phyloP scores from a whole-genome alignment of 2,113 vertebrate species.

The Ellobius talpinus region DNA sequence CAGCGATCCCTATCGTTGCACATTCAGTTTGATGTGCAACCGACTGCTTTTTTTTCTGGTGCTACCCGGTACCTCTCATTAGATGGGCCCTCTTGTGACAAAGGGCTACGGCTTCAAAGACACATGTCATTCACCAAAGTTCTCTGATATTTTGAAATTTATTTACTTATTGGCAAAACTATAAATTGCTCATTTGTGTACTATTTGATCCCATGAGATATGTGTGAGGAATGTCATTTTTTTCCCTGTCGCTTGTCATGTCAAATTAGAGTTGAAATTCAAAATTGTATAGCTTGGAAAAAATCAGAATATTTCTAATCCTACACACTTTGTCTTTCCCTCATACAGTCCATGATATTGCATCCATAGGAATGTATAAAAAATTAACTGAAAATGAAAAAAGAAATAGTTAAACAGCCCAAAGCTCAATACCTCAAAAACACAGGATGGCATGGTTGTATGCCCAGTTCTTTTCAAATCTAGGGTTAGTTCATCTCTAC shows the following conservation, averaged over 20 bases:
- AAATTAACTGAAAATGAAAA: not conserved
- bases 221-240: not conserved
- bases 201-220: not conserved
- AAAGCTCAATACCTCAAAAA: not conserved
- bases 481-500: not conserved
- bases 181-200: not conserved
- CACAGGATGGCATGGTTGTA: not conserved
- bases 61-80: slow-evolving; percentile 47
- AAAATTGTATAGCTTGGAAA: not conserved
- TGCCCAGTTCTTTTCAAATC: not conserved
- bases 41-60: slow-evolving; percentile 59
- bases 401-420: not conserved
- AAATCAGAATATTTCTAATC: not conserved
- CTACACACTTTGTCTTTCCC: not conserved
- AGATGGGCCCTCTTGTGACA: slow-evolving; percentile 45
- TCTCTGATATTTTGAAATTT: slow-evolving; percentile 29
- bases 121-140: not conserved
- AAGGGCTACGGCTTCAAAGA: slow-evolving; percentile 51
- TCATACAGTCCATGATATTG: not conserved
- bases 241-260: slow-evolving; percentile 5
- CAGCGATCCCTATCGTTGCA: slow-evolving; percentile 63
- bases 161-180: slow-evolving; percentile 44
- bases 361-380: not conserved
- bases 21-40: slow-evolving; percentile 75
- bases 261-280: slow-evolving; percentile 20